Conservation (phyloP, 1,140 invertebrate species). For the Neodiprion fabricii region DNA sequence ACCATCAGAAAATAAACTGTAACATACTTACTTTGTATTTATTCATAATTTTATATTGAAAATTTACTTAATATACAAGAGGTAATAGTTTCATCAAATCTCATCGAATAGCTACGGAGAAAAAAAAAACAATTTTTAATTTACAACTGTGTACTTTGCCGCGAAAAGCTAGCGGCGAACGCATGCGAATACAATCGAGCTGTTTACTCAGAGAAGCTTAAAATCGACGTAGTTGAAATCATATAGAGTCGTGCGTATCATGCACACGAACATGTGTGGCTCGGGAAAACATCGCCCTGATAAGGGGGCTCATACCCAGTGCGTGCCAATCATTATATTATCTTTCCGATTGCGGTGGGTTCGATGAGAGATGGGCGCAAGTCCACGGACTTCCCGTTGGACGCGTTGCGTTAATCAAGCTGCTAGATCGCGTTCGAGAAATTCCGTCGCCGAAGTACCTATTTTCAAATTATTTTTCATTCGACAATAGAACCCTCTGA, state of each 20-base stretch:
- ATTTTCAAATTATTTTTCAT: no score
- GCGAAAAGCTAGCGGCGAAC: background rate
- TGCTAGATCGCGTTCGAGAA: no score
- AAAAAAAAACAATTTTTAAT: background rate
- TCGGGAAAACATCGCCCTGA: background rate
- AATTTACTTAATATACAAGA: no score
- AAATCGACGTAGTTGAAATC: background rate
- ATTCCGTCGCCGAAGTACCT: no score
- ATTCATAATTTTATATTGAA: no score
- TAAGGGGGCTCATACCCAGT: background rate
- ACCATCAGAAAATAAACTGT: no score
- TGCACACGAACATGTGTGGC: background rate
- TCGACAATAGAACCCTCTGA: no score
- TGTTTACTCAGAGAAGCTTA: background rate
- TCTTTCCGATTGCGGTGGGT: background rate
- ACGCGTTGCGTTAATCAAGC: no score
- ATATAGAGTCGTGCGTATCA: background rate
- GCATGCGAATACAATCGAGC: background rate
- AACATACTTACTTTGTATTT: no score
- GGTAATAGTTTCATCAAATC: background rate
- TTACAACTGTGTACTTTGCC: background rate
- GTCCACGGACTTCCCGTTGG: no score
- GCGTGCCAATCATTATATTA: background rate
- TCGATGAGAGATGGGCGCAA: no score
- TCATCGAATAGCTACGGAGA: background rate